Evolutionary conservation across 1,140 invertebrate species (phyloP), one percentile per base, ranked within the genome.

Genomic region (Drosophila rufa): DNA sequence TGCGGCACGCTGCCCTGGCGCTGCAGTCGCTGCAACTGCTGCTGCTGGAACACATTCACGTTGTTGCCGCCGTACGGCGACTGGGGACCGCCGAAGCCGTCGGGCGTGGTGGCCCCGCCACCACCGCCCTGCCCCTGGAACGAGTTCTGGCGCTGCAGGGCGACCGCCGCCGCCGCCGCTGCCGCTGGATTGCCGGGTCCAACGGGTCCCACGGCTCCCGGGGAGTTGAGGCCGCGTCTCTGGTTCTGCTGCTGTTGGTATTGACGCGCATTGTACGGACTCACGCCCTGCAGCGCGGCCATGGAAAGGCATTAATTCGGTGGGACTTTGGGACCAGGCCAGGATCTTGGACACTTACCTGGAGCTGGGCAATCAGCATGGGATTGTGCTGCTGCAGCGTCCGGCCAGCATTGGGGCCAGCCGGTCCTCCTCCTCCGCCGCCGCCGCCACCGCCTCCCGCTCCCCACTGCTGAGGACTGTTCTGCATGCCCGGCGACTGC

Each of bases 361-460:
- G 95, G 65, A 97, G 93, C 92, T 97, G 96, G 68, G 96, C 95
- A 93, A 95, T 97, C 66, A 97, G 94, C 95, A 97, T 96, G 6
- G 97, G 96, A 93, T 96, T 96, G 92, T 96, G 95, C 93, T 96
- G 95, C 69, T 95, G 95, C 46, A 95, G 66, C 7, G 91, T 85
- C 60, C 84, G 70, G 36, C 66, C 74, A 40, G 85, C 69, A 66
- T 82, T 86, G 40, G 75, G 74, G 8, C 73, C 77, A 11, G 61
- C 79, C 0, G 80, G 73, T 7, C 78, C 86, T 4, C 68, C 75
- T 6, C 53, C 53, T 1, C 17, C 45, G 1, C 17, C 45, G 12
- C 27, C 80, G 11, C 73, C 69, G 3, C 48, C 69, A 19, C 45
- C 71, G 1, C 48, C 42, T n/a, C 38, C 80, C 12, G 71, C 53